Evolutionary conservation across 2,797 vertebrate genomes (phyloP).

Genomic region (Anolis apletophallus): DNA sequence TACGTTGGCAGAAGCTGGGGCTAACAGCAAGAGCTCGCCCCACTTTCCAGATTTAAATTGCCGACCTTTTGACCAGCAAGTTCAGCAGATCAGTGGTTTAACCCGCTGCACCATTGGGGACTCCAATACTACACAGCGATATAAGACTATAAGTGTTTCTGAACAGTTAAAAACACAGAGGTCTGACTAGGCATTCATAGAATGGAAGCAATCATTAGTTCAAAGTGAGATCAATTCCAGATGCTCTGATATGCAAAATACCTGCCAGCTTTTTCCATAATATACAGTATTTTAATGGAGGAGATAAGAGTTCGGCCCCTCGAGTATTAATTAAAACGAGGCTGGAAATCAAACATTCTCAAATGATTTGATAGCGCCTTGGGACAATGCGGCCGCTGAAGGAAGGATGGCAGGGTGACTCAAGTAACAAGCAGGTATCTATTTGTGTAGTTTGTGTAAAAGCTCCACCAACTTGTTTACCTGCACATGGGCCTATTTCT

Average conservation of each 20-base stretch:
- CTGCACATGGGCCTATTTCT: background rate
- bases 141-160: background rate
- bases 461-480: background rate
- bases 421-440: background rate
- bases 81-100: too few species aligned
- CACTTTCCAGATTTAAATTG: too few species aligned
- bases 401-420: background rate
- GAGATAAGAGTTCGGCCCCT: background rate
- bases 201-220: background rate
- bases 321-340: slow-evolving; percentile 30
- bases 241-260: slow-evolving; percentile 7
- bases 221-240: background rate
- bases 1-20: too few species aligned
- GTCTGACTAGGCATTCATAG: rapidly evolving
- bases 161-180: background rate
- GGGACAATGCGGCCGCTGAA: background rate
- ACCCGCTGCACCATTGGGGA: too few species aligned
- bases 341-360: slow-evolving; percentile 5
- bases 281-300: slow-evolving; percentile 6
- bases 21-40: too few species aligned
- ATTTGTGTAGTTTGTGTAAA: background rate
- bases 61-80: too few species aligned
- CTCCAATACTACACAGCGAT: too few species aligned
- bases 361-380: background rate
- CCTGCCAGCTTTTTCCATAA: background rate